Conservation (phyloP, 1,140 invertebrate genomes). For the Sweltsa coloradensis region DNA sequence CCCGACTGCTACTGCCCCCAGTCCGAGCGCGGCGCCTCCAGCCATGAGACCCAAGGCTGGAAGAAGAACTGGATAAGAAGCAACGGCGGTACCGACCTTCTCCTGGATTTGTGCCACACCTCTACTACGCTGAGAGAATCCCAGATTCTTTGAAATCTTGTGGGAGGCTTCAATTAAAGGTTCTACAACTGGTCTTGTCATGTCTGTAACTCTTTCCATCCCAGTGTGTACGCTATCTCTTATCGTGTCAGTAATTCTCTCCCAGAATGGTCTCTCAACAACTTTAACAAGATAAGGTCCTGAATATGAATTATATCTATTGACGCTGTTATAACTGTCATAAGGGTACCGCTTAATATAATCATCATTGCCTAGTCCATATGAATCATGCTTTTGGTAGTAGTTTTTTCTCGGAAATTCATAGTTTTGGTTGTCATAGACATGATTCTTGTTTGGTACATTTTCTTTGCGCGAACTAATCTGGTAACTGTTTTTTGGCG, state of each 20-base stretch:
- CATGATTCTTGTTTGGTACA: too few relatives aligned
- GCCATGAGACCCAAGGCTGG: constrained; percentile 61
- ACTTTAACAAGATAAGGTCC: too few relatives aligned
- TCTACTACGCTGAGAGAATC: background rate
- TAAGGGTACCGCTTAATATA: constrained; percentile 6
- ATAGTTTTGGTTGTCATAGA: too few relatives aligned
- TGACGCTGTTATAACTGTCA: constrained; percentile 2
- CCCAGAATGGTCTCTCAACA: constrained; percentile 55
- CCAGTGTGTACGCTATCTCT: constrained; percentile 55
- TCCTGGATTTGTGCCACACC: constrained; percentile 31
- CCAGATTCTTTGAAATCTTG: constrained; percentile 6
- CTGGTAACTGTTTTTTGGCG: too few relatives aligned
- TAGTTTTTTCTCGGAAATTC: too few relatives aligned
- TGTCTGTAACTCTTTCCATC: constrained; percentile 50
- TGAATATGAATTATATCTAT: constrained; percentile 2
- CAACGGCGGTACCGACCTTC: constrained; percentile 47
- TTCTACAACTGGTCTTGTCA: constrained; percentile 56
- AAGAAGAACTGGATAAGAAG: constrained; percentile 44
- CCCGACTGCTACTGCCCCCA: constrained; percentile 64
- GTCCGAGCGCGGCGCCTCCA: constrained; percentile 61
- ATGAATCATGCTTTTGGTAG: too few relatives aligned
- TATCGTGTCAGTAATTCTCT: constrained; percentile 53
- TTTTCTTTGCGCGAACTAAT: too few relatives aligned
- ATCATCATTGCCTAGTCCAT: constrained; percentile 3
- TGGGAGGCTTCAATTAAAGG: constrained; percentile 62